A percentile compares a stretch with the other conserved stretches of the same genome.
Evolutionary conservation across 2,797 vertebrate species (phyloP).

Genomic region (Anguilla anguilla): DNA sequence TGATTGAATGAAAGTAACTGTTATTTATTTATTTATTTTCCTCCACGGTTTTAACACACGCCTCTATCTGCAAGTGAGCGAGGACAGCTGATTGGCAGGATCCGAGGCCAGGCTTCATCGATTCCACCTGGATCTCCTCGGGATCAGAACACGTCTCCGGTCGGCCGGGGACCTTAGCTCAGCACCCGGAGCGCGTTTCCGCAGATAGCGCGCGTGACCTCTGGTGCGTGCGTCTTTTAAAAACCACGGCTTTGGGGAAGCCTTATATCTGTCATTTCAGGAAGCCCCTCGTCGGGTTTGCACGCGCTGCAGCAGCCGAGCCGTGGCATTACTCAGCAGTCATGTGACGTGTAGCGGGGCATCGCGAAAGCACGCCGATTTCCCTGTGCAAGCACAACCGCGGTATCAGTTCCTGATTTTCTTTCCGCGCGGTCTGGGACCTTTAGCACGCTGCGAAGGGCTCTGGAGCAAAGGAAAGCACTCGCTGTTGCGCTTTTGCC

Average conservation of each 20-base stretch:
- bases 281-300: neutral
- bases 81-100: neutral
- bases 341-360: neutral
- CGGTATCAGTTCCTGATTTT: slow-evolving; percentile 30
- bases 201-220: neutral
- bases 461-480: neutral
- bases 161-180: neutral
- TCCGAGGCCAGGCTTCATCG: neutral
- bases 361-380: neutral
- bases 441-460: neutral
- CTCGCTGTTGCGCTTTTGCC: neutral
- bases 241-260: neutral
- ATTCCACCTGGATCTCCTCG: neutral
- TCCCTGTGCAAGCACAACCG: neutral
- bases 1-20: neutral
- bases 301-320: neutral
- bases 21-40: neutral
- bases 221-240: neutral
- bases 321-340: slow-evolving; percentile 10
- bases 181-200: neutral
- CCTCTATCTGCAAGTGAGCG: neutral
- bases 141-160: neutral
- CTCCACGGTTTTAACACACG: neutral
- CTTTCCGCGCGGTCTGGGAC: neutral
- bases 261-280: neutral